Percentiles rank a stretch among this genome's conserved stretches.
These are phyloP conservation scores for Jordanella pulchra DNA, from an alignment of 2,797 vertebrate genomes.

Conservation along the genomic window DNA sequence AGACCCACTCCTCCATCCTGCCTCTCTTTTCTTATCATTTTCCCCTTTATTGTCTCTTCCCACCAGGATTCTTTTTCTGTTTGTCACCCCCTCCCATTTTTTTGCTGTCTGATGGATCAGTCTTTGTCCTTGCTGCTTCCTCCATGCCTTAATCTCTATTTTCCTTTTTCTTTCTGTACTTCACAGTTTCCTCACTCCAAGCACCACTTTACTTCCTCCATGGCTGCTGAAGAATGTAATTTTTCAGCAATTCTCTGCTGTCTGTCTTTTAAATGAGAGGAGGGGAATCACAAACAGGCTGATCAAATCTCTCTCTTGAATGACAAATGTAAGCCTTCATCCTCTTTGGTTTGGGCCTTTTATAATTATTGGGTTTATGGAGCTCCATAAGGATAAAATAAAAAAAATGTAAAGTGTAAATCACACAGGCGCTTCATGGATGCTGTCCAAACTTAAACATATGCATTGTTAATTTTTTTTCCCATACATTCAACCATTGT, in stretches of 20 bases:
- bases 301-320: constrained; percentile 18
- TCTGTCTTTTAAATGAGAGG: constrained; percentile 11
- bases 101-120: constrained; percentile 25
- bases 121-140: constrained; percentile 52
- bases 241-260: neutral
- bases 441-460: constrained; percentile 44
- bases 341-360: constrained; percentile 7
- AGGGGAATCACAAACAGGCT: constrained; percentile 5
- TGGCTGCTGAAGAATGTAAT: neutral
- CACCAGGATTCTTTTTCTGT: constrained; percentile 54
- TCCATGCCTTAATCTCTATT: constrained; percentile 15
- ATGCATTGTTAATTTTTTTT: constrained; percentile 63
- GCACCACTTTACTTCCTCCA: constrained; percentile 2
- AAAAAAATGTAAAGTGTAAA: constrained; percentile 23
- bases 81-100: constrained; percentile 28
- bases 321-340: neutral
- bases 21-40: constrained; percentile 45
- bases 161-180: constrained; percentile 16
- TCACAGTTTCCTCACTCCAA: neutral
- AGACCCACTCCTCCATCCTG: constrained; percentile 38
- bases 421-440: constrained; percentile 21
- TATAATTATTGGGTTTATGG: constrained; percentile 35
- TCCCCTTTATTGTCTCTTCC: constrained; percentile 58
- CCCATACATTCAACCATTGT: constrained; percentile 66
- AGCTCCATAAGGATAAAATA: constrained; percentile 15